phyloP scores from a whole-genome alignment of 2,888 invertebrate species.

The Parnassius smintheus region DNA sequence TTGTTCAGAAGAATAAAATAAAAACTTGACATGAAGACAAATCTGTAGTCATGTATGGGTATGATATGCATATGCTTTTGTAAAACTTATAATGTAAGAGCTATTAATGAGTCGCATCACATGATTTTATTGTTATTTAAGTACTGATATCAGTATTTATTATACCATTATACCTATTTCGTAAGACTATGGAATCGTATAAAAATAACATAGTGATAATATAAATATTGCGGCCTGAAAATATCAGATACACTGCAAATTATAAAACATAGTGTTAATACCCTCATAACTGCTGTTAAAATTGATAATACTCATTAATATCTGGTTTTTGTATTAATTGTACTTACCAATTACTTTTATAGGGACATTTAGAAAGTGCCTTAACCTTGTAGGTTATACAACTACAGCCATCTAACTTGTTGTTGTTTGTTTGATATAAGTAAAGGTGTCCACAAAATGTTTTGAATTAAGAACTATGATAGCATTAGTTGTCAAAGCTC shows the following conservation, averaged over 20 bases:
- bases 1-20: constrained; percentile 37
- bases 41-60: neutral
- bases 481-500: constrained; percentile 52
- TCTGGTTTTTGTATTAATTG: neutral
- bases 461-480: neutral
- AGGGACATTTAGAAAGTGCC: constrained; percentile 18
- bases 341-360: constrained; percentile 6
- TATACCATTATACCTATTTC: constrained; percentile 9
- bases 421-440: neutral
- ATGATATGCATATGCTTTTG: neutral
- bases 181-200: constrained; percentile 10
- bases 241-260: neutral
- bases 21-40: constrained; percentile 11
- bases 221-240: no score
- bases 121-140: constrained; percentile 9
- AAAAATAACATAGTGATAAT: neutral
- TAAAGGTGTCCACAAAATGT: constrained; percentile 22
- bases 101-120: constrained; percentile 17
- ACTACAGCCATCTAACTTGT: neutral
- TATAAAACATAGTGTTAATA: neutral
- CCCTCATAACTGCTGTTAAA: neutral
- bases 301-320: neutral
- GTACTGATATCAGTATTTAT: constrained; percentile 23
- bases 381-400: constrained; percentile 15
- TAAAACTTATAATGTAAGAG: constrained; percentile 6